Evolutionary conservation across 2,113 vertebrate genomes (phyloP).

Genomic region (Hiodon tergisus): DNA sequence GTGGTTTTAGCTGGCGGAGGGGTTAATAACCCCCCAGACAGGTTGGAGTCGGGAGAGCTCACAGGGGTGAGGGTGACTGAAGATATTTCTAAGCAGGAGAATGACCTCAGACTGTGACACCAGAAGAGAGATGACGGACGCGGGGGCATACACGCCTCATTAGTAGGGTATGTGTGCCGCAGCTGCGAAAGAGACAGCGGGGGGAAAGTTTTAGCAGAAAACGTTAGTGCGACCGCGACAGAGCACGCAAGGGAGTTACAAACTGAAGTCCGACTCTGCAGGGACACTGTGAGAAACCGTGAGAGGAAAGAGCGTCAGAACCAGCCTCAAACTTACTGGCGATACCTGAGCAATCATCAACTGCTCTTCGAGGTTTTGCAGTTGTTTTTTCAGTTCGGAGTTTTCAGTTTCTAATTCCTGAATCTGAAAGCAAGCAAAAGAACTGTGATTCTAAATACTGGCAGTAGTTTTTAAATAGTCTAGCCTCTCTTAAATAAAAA

Average conservation of each 20-base stretch:
- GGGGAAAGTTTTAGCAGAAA: slow-evolving; percentile 54
- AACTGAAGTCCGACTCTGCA: too few species aligned
- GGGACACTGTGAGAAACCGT: too few species aligned
- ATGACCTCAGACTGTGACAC: slow-evolving; percentile 72
- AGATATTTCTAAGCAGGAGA: slow-evolving; percentile 83
- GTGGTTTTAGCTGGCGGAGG: slow-evolving; percentile 75
- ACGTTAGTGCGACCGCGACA: slow-evolving; percentile 8
- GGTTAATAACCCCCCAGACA: slow-evolving; percentile 73
- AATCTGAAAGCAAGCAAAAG: slow-evolving; percentile 67
- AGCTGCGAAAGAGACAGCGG: slow-evolving; percentile 71
- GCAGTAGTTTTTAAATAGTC: background rate
- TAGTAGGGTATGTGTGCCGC: slow-evolving; percentile 72
- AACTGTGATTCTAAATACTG: background rate
- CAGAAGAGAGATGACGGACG: slow-evolving; percentile 81
- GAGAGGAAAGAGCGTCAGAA: background rate
- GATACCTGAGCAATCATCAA: slow-evolving; percentile 78
- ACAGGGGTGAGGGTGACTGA: slow-evolving; percentile 82
- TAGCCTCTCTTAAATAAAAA: too few species aligned
- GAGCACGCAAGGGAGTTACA: background rate
- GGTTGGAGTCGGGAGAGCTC: slow-evolving; percentile 80
- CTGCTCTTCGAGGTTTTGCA: slow-evolving; percentile 87
- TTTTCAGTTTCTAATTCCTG: slow-evolving; percentile 97
- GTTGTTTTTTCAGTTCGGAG: slow-evolving; percentile 85
- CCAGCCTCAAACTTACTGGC: slow-evolving; percentile 69
- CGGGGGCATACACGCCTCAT: slow-evolving; percentile 72